Percentiles rank a stretch among this genome's conserved stretches.
These are phyloP conservation scores for Bolinopsis microptera DNA, from an alignment of 37 sponge, comb jelly and placozoan genomes.

Conservation along the genomic window DNA sequence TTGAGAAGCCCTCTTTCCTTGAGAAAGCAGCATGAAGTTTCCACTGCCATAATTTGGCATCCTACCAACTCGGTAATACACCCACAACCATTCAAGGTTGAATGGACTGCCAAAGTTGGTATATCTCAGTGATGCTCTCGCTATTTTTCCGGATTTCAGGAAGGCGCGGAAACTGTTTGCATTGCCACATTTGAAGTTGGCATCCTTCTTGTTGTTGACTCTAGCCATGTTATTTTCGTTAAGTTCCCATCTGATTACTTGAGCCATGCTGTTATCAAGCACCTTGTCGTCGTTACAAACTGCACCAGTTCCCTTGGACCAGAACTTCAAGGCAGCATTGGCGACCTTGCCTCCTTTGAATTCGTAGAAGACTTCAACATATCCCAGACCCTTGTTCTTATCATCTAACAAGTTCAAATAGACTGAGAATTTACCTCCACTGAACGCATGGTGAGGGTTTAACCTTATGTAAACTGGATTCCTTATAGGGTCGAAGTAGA, in stretches of 20 bases:
- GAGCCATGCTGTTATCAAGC: neutral
- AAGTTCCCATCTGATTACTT: neutral
- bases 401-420: neutral
- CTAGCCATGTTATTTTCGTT: neutral
- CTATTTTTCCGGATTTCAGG: neutral
- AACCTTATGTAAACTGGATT: neutral
- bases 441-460: neutral
- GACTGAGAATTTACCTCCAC: neutral
- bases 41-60: neutral
- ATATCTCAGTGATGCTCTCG: neutral
- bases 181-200: neutral
- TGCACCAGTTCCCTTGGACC: neutral
- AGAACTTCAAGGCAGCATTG: neutral
- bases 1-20: neutral
- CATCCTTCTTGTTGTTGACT: neutral
- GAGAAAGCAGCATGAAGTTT: conserved; percentile 15
- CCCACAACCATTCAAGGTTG: neutral
- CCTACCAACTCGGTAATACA: neutral
- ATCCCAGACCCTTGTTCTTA: neutral
- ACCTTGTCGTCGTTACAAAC: neutral
- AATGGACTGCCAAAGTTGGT: neutral
- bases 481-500: neutral
- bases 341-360: neutral
- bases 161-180: neutral
- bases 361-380: neutral